Evolutionary conservation across 2,797 vertebrate species (phyloP).

Genomic region (Kryptolebias ocellatus): DNA sequence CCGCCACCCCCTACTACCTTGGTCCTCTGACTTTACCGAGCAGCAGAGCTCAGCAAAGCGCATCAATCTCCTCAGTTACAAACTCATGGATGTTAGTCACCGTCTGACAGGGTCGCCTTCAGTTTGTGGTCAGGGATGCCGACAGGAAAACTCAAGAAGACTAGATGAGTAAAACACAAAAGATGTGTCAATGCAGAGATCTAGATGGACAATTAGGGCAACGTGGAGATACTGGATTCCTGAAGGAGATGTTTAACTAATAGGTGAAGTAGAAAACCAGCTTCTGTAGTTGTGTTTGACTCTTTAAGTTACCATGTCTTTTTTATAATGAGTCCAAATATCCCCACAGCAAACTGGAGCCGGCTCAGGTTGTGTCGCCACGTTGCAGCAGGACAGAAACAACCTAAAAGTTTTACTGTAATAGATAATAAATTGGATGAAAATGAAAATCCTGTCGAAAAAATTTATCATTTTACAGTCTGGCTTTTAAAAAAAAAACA

Average conservation of each 20-base stretch:
- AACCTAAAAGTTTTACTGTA: not conserved
- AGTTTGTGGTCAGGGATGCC: slow-evolving; percentile 48
- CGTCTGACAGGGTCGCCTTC: slow-evolving; percentile 54
- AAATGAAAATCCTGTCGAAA: too few relatives aligned
- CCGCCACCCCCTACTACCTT: slow-evolving; percentile 50
- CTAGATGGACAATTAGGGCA: too few relatives aligned
- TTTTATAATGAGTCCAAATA: too few relatives aligned
- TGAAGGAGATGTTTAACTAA: slow-evolving; percentile 13
- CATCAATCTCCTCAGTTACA: slow-evolving; percentile 47
- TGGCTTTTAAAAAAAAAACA: too few relatives aligned
- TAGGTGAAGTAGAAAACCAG: slow-evolving; percentile 39
- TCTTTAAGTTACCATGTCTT: slow-evolving; percentile 38
- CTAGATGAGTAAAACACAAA: not conserved
- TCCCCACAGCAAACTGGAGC: not conserved
- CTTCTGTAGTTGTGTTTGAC: slow-evolving; percentile 37
- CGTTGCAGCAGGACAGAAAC: not conserved
- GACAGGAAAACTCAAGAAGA: slow-evolving; percentile 1
- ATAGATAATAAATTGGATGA: too few relatives aligned
- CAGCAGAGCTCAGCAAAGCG: slow-evolving; percentile 42
- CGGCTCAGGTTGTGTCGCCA: slow-evolving; percentile 23
- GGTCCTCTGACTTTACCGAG: slow-evolving; percentile 17
- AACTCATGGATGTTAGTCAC: slow-evolving; percentile 31
- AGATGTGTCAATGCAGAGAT: not conserved
- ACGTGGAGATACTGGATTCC: too few relatives aligned
- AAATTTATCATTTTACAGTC: too few relatives aligned